These are phyloP conservation scores for Sarcophaga carnaria DNA, from an alignment of 2,888 invertebrate genomes.

Conservation along the genomic window DNA sequence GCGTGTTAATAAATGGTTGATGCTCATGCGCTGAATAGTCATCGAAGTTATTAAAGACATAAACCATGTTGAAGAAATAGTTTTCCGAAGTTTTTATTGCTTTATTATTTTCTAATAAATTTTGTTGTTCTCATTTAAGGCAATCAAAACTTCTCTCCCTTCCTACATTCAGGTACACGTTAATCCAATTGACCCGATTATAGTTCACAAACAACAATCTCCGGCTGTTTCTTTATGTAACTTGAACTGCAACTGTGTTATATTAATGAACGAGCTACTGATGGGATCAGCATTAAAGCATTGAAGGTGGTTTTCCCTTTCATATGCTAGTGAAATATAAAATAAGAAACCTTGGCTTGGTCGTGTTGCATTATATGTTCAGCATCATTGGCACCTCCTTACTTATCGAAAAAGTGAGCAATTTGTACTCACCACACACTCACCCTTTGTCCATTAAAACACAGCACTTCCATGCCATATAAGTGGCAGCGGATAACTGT, in stretches of 20 bases:
- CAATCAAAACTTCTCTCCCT: too few relatives aligned
- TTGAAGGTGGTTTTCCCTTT: constrained; percentile 6
- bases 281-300: background rate
- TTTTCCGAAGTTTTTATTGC: background rate
- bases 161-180: too few relatives aligned
- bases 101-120: background rate
- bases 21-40: too few relatives aligned
- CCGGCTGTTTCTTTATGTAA: too few relatives aligned
- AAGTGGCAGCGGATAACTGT: background rate
- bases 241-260: too few relatives aligned
- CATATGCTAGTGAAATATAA: background rate
- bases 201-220: too few relatives aligned
- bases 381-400: constrained; percentile 44
- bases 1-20: too few relatives aligned
- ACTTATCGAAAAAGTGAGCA: background rate
- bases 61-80: background rate
- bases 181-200: too few relatives aligned
- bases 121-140: too few relatives aligned
- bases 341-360: background rate
- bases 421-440: background rate
- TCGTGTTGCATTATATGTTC: constrained; percentile 25
- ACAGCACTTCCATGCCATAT: background rate
- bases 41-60: background rate
- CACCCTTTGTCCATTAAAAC: too few relatives aligned
- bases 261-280: too few relatives aligned